These are phyloP conservation scores for Rhodinocichla rosea DNA, from an alignment of 2,113 vertebrate genomes.

Conservation along the genomic window DNA sequence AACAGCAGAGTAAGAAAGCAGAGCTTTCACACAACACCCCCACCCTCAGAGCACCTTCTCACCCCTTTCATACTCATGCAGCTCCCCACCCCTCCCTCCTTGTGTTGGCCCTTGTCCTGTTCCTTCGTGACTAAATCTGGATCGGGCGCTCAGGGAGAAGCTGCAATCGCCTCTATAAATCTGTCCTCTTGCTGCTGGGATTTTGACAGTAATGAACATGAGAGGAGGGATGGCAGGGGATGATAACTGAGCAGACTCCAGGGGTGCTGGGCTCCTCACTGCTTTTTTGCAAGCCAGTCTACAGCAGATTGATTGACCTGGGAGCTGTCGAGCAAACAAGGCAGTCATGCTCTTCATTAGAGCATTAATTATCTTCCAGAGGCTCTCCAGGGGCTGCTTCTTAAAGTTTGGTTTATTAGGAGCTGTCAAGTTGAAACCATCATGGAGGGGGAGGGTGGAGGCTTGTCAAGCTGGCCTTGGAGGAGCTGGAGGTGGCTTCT, in stretches of 20 bases:
- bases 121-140: neutral
- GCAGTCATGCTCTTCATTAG: constrained; percentile 36
- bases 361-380: constrained; percentile 32
- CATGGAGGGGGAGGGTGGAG: neutral
- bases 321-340: neutral
- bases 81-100: neutral
- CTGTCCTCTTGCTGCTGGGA: neutral
- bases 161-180: neutral
- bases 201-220: constrained; percentile 32
- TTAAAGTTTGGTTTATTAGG: constrained; percentile 16
- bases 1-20: neutral
- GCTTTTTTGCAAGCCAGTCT: neutral
- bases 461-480: neutral
- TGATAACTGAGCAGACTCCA: neutral
- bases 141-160: rapidly evolving
- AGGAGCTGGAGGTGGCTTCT: neutral
- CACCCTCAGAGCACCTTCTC: neutral
- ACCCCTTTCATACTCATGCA: neutral
- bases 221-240: neutral
- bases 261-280: neutral
- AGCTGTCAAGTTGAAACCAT: constrained; percentile 1
- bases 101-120: rapidly evolving
- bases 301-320: constrained; percentile 32
- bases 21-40: neutral
- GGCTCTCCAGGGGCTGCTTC: neutral